Evolutionary conservation across 2,797 vertebrate species (phyloP), one percentile per base, ranked within the genome.

Genomic region (Anolis apletophallus): DNA sequence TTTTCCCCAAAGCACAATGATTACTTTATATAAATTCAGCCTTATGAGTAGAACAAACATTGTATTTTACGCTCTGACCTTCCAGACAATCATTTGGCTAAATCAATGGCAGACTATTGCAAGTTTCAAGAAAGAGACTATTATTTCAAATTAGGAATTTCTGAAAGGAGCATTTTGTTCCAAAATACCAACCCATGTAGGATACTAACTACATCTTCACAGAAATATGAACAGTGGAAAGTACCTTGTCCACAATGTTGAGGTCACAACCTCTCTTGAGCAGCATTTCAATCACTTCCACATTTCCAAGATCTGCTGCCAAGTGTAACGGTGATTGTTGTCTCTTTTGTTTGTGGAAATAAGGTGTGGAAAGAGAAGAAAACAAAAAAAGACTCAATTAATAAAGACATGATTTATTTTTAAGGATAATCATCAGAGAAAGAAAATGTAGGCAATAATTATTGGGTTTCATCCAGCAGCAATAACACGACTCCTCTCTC

Each of bases 261-360:
- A 98, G 94, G 93, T 98, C 94, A 34, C 97, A 93, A 32, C 95
- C 96, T 4, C 97, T 93, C 96, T 97, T 98, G 72, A 98, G 96
- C 81, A 99, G 96, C 88, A 96, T 96, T 90, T 99, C 98, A 86
- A 97, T 97, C 6, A 99, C 90, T 13, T 99, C 98, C 88, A 97
- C 95, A 46, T 96, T 97, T 84, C 97, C 98, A 89, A 97, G 85
- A 88, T 99, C 98, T 88, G 98, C 97, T 80, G 97, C 98, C 69
- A 98, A 81, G 73, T 98, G 98, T 77, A 99, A 93, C 14, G 95
- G 96, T 10, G 97, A 98, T 95, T 98, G 98, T 68, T 94, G 96
- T 90, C 97, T 97, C 98, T 99, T 93, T 17, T 93, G 85, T 93
- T 17, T 93, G 84, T 8, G 85, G 87, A 50, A 85, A 84, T 85